Evolutionary conservation across 2,888 invertebrate genomes (phyloP).

Genomic region (Baccha elongata): DNA sequence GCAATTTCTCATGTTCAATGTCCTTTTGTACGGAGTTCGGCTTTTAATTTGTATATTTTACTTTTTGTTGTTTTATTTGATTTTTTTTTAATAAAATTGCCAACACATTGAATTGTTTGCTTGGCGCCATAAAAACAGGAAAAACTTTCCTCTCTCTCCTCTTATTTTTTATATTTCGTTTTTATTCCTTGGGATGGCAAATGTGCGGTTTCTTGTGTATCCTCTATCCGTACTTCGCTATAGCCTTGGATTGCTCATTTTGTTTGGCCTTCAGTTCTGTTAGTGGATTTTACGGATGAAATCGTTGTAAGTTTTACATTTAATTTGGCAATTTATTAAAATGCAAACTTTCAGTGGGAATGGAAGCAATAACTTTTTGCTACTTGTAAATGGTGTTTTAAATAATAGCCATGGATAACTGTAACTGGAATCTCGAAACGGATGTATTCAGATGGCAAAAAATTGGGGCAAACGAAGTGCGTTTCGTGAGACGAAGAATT

Average conservation of each 20-base stretch:
- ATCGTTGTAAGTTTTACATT: conserved; percentile 54
- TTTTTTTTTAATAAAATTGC: conserved; percentile 52
- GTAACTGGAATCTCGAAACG: conserved; percentile 12
- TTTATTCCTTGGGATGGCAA: not conserved
- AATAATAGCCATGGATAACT: conserved; percentile 28
- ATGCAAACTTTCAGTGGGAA: conserved; percentile 13
- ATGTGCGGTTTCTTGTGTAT: conserved; percentile 37
- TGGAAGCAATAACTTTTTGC: conserved; percentile 37
- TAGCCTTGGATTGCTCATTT: conserved; percentile 24
- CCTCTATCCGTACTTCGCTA: conserved; percentile 15
- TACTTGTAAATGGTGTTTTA: conserved; percentile 50
- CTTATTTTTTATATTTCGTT: not conserved
- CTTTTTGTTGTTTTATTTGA: no score
- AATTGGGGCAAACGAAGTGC: conserved; percentile 19
- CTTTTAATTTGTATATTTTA: conserved; percentile 42
- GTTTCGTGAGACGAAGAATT: no score
- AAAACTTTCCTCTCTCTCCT: not conserved
- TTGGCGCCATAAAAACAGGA: conserved; percentile 49
- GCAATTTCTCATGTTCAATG: conserved; percentile 63
- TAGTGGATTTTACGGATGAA: conserved; percentile 26
- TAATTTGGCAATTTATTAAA: conserved; percentile 58
- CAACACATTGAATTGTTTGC: conserved; percentile 44
- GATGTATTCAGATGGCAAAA: conserved; percentile 38
- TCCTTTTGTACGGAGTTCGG: conserved; percentile 30
- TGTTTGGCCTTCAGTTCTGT: not conserved